Base-by-base conservation (phyloP, 2,888 invertebrate genomes). In the Drosophila falleni region DNA sequence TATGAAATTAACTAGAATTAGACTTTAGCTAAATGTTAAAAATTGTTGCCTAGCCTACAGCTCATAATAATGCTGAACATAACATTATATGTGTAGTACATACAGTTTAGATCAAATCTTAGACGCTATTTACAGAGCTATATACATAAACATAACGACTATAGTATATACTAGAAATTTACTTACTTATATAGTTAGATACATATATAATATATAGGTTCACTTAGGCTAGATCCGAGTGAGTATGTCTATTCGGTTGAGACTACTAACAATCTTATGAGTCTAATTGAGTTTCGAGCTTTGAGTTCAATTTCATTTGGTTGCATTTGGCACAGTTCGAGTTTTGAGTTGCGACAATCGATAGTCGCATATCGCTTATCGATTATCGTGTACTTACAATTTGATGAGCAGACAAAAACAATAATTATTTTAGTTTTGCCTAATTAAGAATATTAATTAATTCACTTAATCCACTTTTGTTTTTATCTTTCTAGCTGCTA, bases 11-110 rank as follows among this genome's bases (percentile, higher is more conserved):
- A 66, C 66, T 67, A 67, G 35, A 66, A 44, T 72, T 67, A 41
- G 51, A 65, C 47, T 51, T 76, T 77, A 74, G 65, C 74, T 80
- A 77, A 82, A 50, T 78, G 70, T 73, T 85, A 33, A 81, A 86
- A 81, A 80, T 82, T 80, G 31, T 66, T 69, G 69, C 67, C 81
- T 81, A 81, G 55, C 81, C 81, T 81, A 81, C 86, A 71, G 77
- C 77, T 76, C 53, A 50, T 46, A 37, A 58, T 49, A 50, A 44
- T 58, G 44, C 55, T 62, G 50, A 71, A 62, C 60, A 50, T 41
- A 71, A 23, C 44, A 54, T 29, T 47, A 71, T 35, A 49, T 53
- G 4, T 61, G 58, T 23, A 46, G 58, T 67, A 67, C 37, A 50
- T 63, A 71, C 44, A 54, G 59, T 51, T 55, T 72, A 60, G 68